phyloP scores from a whole-genome alignment of 2,797 vertebrate genomes.

The Spatula clypeata region DNA sequence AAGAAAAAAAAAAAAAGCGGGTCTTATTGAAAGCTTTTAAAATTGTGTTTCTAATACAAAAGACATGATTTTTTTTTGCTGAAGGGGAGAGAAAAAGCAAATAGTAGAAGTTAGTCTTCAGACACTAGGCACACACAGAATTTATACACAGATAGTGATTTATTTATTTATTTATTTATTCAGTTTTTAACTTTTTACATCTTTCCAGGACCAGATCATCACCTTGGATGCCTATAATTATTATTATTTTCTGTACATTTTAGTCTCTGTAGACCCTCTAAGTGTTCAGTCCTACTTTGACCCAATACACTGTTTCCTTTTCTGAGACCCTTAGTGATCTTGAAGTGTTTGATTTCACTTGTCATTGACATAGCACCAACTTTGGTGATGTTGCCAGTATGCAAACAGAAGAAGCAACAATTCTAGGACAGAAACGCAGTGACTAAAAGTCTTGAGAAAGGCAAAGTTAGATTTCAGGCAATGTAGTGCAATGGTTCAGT shows the following conservation, averaged over 20 bases:
- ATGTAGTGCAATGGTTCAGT: neutral
- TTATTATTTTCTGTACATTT: neutral
- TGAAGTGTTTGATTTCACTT: neutral
- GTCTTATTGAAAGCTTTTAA: neutral
- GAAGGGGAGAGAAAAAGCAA: neutral
- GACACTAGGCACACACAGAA: accelerated
- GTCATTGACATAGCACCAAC: neutral
- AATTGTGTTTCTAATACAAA: neutral
- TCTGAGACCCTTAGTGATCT: neutral
- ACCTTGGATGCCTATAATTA: neutral
- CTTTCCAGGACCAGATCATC: no score
- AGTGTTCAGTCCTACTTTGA: neutral
- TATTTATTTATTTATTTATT: neutral
- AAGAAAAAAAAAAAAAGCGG: neutral
- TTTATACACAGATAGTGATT: neutral
- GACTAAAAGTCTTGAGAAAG: neutral
- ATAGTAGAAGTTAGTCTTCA: neutral
- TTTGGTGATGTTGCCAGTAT: neutral
- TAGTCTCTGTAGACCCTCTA: neutral
- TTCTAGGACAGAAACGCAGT: neutral
- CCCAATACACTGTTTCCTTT: neutral
- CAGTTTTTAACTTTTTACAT: neutral
- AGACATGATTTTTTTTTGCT: neutral
- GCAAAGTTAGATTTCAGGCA: neutral
- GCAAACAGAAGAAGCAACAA: neutral